Evolutionary conservation across 2,888 invertebrate genomes (phyloP), one percentile per base, ranked within the genome.

Genomic region (Ypsolopha sequella): DNA sequence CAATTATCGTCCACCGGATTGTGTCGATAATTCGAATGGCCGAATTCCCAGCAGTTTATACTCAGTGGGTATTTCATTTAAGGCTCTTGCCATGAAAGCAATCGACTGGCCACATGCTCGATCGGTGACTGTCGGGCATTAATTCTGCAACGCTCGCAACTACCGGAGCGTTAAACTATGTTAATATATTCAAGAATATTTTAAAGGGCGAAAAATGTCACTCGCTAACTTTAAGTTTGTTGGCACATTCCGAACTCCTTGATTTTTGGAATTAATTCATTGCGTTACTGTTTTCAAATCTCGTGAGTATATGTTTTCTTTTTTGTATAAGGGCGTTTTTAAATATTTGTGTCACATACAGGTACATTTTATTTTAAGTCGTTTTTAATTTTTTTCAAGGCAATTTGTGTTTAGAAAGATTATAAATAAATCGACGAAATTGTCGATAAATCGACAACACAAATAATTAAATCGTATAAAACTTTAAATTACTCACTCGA

Each of bases 1-100:
- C 79, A 80, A 81, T 81, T 78, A 78, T 75, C 67, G 70, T 70
- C 69, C 66, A 70, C 66, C 70, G 76, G 70, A 78, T 81, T 74
- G 77, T 65, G 65, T 66, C 75, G 71, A 80, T 78, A 75, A 76
- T 76, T 70, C 69, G 69, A 63, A 75, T 73, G 66, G 65, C 71
- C 73, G 66, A 81, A 80, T 78, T 79, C 73, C 72, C 76, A 72
- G 67, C 73, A 70, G 76, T 75, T 72, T 73, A 70, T 72, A 70
- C 71, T 62, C 68, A 60, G 62, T 61, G 63, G 62, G 66, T 70
- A 71, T 66, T 72, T 73, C 77, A 76, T 77, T 80, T 76, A 76
- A 70, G 65, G 70, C 68, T 68, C 66, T 66, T 65, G 66, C 67
- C 63, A 60, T 66, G 66, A 69, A 64, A 69, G 64, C 65, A 63